Evolutionary conservation across 2,797 vertebrate genomes (phyloP).

Genomic region (Oreortyx pictus): DNA sequence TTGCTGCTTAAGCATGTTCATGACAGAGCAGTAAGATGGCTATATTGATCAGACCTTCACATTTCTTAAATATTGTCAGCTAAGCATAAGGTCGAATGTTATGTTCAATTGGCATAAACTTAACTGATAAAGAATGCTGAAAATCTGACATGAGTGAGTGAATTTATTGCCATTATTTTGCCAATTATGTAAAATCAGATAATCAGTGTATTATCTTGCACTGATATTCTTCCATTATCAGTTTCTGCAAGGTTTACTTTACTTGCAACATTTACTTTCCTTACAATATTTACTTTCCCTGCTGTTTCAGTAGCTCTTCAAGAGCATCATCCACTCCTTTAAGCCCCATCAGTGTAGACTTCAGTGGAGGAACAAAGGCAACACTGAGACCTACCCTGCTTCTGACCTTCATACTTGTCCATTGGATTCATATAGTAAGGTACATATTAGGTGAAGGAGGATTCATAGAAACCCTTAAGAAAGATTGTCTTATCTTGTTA

Average conservation of each 20-base stretch:
- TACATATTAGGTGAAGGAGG: neutral
- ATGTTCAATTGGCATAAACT: neutral
- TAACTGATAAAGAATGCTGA: neutral
- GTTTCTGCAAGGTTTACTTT: neutral
- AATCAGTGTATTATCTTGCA: neutral
- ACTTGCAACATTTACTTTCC: neutral
- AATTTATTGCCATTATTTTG: neutral
- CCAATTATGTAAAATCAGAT: neutral
- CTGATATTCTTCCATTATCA: neutral
- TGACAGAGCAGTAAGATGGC: neutral
- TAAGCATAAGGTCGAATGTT: neutral
- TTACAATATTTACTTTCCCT: neutral
- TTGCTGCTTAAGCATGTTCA: accelerated
- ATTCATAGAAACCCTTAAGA: neutral
- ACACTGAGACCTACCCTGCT: neutral
- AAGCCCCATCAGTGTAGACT: neutral
- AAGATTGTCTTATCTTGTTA: neutral
- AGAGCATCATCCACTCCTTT: neutral
- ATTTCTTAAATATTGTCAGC: neutral
- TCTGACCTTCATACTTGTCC: neutral
- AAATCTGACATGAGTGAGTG: neutral
- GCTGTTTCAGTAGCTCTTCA: neutral
- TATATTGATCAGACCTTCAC: accelerated
- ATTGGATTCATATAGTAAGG: neutral
- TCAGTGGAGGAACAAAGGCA: neutral